A percentile compares a stretch with the other conserved stretches of the same genome.
These are phyloP conservation scores for Deroplatys truncata DNA, from an alignment of 2,888 invertebrate genomes.

Conservation along the genomic window DNA sequence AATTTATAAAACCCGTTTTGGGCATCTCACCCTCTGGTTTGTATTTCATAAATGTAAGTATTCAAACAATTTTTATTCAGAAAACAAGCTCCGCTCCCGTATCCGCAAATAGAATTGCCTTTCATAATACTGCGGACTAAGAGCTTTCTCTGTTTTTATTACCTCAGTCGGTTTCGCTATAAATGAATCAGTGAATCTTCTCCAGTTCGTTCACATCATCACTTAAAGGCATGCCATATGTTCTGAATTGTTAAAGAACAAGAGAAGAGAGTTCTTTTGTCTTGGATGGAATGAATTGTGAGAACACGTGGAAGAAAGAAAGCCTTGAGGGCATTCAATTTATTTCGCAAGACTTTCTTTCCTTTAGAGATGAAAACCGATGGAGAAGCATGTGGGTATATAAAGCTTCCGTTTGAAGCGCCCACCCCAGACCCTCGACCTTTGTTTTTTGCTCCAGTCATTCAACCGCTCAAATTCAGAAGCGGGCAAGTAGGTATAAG, in stretches of 20 bases:
- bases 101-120: too few species aligned
- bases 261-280: not conserved
- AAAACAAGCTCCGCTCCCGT: too few species aligned
- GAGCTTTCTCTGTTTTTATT: not conserved
- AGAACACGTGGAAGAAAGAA: not conserved
- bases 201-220: not conserved
- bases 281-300: not conserved
- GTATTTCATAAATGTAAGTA: too few species aligned
- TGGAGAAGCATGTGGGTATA: not conserved
- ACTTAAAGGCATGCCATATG: not conserved
- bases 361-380: not conserved
- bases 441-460: not conserved
- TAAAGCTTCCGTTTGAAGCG: not conserved
- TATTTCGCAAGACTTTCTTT: not conserved
- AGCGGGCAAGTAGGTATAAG: not conserved
- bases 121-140: too few species aligned
- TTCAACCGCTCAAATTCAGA: not conserved
- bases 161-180: not conserved
- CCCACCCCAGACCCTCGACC: too few species aligned
- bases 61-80: too few species aligned
- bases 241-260: not conserved
- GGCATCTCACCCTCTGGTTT: too few species aligned
- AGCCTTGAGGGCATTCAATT: not conserved
- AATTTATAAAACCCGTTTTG: too few species aligned
- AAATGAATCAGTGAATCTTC: not conserved